Conservation (phyloP, 2,113 vertebrate genomes). For the Sinocyclocheilus rhinocerous region DNA sequence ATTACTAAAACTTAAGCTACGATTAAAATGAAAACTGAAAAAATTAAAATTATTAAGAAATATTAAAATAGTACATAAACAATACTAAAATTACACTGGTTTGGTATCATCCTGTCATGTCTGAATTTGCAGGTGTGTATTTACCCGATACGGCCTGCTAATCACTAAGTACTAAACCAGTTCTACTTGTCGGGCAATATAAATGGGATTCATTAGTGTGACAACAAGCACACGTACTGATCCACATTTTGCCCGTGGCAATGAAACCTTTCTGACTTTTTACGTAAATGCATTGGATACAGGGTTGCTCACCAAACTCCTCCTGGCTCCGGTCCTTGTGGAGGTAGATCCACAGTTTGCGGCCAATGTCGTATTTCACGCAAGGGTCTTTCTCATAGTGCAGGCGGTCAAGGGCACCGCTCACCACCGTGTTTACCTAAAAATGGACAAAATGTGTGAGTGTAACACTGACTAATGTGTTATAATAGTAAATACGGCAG, state of each 20-base stretch:
- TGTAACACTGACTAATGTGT: neutral
- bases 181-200: neutral
- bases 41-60: neutral
- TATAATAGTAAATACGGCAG: neutral
- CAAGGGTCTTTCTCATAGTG: conserved; percentile 99
- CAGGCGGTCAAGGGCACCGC: conserved; percentile 91
- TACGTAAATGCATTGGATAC: neutral
- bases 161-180: conserved; percentile 11
- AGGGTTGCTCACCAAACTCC: conserved; percentile 87
- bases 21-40: neutral
- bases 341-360: conserved; percentile 97
- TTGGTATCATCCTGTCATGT: neutral
- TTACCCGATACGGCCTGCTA: neutral
- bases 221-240: neutral
- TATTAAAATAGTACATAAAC: neutral
- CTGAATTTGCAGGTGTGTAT: neutral
- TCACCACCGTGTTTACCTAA: conserved; percentile 97
- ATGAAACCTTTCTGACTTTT: neutral
- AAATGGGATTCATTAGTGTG: neutral
- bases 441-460: neutral
- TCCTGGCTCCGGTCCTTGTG: conserved; percentile 93
- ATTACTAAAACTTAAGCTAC: neutral
- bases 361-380: conserved; percentile 95
- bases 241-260: neutral
- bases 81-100: neutral